Percentiles rank a stretch among this genome's conserved stretches.
Evolutionary conservation across 2,113 vertebrate species (phyloP).

Genomic region (Zingel zingel): DNA sequence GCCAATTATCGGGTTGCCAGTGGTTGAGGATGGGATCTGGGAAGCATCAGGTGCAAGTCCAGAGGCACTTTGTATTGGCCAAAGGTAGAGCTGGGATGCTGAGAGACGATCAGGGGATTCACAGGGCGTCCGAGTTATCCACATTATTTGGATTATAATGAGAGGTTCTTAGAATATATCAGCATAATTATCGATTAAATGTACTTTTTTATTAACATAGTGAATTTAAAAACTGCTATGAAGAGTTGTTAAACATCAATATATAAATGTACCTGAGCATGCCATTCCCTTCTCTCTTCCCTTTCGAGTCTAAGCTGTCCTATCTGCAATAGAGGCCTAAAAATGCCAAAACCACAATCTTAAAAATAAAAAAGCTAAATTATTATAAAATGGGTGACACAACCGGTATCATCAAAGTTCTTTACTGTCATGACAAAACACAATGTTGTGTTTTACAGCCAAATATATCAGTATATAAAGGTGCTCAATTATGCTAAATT

Average conservation of each 20-base stretch:
- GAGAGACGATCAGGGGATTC: background rate
- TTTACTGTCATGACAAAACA: no score
- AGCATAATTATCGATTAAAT: background rate
- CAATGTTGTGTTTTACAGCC: background rate
- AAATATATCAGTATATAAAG: background rate
- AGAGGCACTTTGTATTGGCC: background rate
- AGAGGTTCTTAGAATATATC: background rate
- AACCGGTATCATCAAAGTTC: no score
- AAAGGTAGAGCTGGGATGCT: background rate
- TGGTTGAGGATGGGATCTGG: constrained; percentile 8
- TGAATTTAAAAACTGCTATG: background rate
- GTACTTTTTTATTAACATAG: background rate
- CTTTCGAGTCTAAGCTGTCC: no score
- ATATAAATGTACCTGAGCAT: background rate
- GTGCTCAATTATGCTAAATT: background rate
- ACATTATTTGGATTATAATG: background rate
- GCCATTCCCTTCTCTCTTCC: no score
- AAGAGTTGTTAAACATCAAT: background rate
- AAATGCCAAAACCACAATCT: no score
- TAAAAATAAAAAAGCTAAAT: no score
- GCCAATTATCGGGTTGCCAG: constrained; percentile 6
- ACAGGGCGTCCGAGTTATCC: background rate
- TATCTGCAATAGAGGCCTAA: no score
- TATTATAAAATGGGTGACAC: no score
- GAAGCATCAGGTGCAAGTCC: constrained; percentile 36